Percentiles rank a stretch among this genome's conserved stretches.
Evolutionary conservation across 92 coral and sea anemone species (phyloP).

Genomic region (Ricordea florida): DNA sequence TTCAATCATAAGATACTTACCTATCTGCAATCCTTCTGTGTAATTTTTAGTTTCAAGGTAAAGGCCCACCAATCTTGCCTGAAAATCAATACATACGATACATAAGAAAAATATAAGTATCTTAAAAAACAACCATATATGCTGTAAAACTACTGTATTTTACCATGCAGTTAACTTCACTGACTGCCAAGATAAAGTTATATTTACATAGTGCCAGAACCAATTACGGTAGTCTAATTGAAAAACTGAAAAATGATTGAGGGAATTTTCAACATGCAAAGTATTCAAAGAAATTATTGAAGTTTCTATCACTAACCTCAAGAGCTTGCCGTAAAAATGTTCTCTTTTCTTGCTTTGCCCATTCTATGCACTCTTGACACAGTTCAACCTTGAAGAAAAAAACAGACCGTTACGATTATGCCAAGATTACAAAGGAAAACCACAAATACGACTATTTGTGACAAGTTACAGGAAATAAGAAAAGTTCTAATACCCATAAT

Average conservation of each 20-base stretch:
- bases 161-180: too few relatives aligned
- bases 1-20: too few relatives aligned
- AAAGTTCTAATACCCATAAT: too few relatives aligned
- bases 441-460: too few relatives aligned
- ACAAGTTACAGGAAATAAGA: too few relatives aligned
- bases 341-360: conserved; percentile 96
- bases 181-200: too few relatives aligned
- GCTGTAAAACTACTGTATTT: too few relatives aligned
- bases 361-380: conserved; percentile 92
- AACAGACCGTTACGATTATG: not conserved
- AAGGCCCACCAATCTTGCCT: conserved; percentile 93
- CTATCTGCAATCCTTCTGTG: conserved; percentile 82
- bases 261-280: too few relatives aligned
- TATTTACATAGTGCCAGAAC: too few relatives aligned
- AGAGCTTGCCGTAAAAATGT: conserved; percentile 94
- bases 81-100: not conserved
- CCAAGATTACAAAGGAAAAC: not conserved
- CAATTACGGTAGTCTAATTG: too few relatives aligned
- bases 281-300: too few relatives aligned
- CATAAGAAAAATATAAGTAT: not conserved
- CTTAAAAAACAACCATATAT: not conserved
- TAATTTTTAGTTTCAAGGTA: conserved; percentile 85
- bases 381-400: conserved; percentile 70
- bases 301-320: conserved; percentile 69
- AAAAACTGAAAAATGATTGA: too few relatives aligned